Evolutionary conservation across 2,797 vertebrate species (phyloP), one percentile per base, ranked within the genome.

Genomic region (Echeneis naucrates): DNA sequence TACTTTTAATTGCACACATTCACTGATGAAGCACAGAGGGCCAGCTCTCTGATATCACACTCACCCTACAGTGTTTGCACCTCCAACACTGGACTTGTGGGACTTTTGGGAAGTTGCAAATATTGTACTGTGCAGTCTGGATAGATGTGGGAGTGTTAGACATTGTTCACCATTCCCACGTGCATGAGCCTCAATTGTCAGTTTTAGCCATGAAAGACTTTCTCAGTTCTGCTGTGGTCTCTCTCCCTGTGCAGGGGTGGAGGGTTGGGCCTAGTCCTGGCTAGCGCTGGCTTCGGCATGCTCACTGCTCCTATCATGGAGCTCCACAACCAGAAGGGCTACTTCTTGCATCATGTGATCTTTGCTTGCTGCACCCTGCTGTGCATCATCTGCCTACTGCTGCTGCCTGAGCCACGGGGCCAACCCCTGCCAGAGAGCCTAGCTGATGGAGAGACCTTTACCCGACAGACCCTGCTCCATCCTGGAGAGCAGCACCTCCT

Each of bases 291-390:
- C 50, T 99, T 99, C 0, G 97, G 97, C 53, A 98, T 97, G 95
- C 91, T 98, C 77, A 98, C 97, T 0, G 97, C 97, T 0, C 97
- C 97, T 55, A 97, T 99, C 89, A 98, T 98, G 92, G 97, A 99
- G 87, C 96, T 99, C 13, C 97, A 98, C 93, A 98, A 98, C 94
- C 96, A 98, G 94, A 98, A 98, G 90, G 97, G 97, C 75, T 98
- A 98, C 92, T 98, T 98, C 93, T 93, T 99, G 75, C 97, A 98
- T 75, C 97, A 99, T 0, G 95, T 99, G 89, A 98, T 98, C 94
- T 98, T 98, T 1, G 97, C 97, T 81, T 98, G 97, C 94, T 99
- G 97, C 92, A 98, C 97, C 0, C 95, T 99, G 84, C 95, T 99
- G 90, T 99, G 97, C 92, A 99, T 98, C 92, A 99, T 97, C 91